Percentiles rank a stretch among this genome's conserved stretches.
phyloP scores from a whole-genome alignment of 2,888 invertebrate genomes.

The Macrophya annulata region DNA sequence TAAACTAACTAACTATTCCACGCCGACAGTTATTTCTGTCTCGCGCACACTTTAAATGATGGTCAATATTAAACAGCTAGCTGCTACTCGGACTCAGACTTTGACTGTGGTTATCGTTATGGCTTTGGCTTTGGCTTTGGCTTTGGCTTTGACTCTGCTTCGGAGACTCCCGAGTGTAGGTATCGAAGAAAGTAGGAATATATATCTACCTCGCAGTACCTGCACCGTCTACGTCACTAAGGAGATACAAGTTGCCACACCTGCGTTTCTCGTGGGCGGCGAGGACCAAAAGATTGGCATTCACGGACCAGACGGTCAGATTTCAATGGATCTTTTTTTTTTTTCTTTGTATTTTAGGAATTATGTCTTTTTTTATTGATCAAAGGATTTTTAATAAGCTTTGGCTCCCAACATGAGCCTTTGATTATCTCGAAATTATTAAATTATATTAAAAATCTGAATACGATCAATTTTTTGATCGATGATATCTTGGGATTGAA shows the following conservation, averaged over 20 bases:
- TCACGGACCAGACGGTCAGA: conserved; percentile 9
- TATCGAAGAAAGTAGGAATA: conserved; percentile 33
- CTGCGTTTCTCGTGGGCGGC: conserved; percentile 48
- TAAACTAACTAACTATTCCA: conserved; percentile 46
- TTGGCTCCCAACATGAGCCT: no score
- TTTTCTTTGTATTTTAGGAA: neutral
- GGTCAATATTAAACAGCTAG: conserved; percentile 30
- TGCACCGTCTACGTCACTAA: conserved; percentile 44
- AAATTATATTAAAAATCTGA: no score
- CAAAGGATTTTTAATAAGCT: no score
- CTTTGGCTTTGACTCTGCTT: neutral
- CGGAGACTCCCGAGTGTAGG: neutral
- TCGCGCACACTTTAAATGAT: conserved; percentile 29
- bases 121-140: neutral
- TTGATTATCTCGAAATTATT: no score
- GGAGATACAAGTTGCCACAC: conserved; percentile 51
- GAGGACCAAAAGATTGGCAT: conserved; percentile 47
- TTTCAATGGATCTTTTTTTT: neutral
- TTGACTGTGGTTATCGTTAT: neutral
- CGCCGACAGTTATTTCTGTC: conserved; percentile 49
- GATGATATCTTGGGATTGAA: no score
- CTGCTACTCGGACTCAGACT: neutral
- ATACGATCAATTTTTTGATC: no score
- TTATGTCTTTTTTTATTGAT: no score
- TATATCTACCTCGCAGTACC: neutral